These are phyloP conservation scores for Spilarctia lutea DNA, from an alignment of 2,888 invertebrate genomes.

Conservation along the genomic window DNA sequence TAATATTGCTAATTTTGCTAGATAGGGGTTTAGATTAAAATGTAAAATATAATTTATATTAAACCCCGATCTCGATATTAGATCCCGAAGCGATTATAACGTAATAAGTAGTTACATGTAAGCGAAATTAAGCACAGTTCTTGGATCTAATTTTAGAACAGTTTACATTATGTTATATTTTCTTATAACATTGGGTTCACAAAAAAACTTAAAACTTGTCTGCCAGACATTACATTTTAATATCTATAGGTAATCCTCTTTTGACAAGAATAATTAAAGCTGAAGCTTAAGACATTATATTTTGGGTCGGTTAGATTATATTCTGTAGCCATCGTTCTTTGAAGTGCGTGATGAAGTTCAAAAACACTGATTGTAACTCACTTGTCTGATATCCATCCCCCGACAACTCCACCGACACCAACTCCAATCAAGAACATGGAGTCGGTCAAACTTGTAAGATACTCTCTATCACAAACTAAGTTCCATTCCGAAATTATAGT, in stretches of 20 bases:
- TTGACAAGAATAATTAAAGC: no score
- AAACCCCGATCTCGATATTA: no score
- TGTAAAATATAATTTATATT: no score
- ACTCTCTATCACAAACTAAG: conserved; percentile 90
- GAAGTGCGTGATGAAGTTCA: not conserved
- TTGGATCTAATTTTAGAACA: not conserved
- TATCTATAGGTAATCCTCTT: not conserved
- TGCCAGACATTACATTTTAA: not conserved
- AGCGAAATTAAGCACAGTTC: not conserved
- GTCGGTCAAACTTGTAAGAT: conserved; percentile 90
- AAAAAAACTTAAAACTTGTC: not conserved
- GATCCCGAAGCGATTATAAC: no score
- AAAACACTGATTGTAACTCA: conserved; percentile 47
- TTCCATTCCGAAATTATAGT: conserved; percentile 92
- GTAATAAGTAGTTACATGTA: not conserved
- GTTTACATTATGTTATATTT: not conserved
- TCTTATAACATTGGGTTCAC: no score
- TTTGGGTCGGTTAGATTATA: no score
- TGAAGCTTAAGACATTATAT: no score
- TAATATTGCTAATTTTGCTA: not conserved
- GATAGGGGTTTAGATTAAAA: not conserved
- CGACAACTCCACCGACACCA: conserved; percentile 92
- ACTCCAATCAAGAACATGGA: conserved; percentile 92
- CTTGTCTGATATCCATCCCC: conserved; percentile 93
- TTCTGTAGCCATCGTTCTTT: not conserved